A percentile compares a stretch with the other conserved stretches of the same genome.
These are phyloP conservation scores for Cryptus viduatorius DNA, from an alignment of 2,888 invertebrate species.

Conservation along the genomic window DNA sequence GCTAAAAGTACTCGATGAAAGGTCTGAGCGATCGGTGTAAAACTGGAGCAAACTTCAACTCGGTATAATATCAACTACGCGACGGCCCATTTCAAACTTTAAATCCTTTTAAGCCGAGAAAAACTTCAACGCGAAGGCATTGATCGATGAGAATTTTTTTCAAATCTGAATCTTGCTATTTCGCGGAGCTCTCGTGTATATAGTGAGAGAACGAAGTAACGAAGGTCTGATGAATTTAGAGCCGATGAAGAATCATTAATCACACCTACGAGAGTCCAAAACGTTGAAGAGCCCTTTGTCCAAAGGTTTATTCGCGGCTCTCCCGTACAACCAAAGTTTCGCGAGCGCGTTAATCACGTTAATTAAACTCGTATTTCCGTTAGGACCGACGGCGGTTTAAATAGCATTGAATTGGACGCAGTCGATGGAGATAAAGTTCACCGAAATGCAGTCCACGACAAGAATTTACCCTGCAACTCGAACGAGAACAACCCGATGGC, in stretches of 20 bases:
- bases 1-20: background rate
- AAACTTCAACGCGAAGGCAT: background rate
- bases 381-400: background rate
- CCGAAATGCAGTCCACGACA: background rate
- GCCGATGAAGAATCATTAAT: constrained; percentile 8
- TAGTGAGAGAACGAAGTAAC: background rate
- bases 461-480: background rate
- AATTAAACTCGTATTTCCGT: constrained; percentile 42
- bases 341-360: constrained; percentile 42
- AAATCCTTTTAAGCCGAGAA: constrained; percentile 4
- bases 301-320: background rate
- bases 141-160: background rate
- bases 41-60: background rate
- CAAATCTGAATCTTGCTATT: background rate
- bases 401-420: background rate
- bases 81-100: background rate
- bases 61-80: background rate
- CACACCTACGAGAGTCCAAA: background rate
- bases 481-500: background rate
- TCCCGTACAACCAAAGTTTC: constrained; percentile 5
- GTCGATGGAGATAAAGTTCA: background rate
- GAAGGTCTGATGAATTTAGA: background rate
- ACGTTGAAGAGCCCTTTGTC: background rate
- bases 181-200: background rate
- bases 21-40: constrained; percentile 6